Conservation (phyloP, 2,888 invertebrate species). For the Cantharis flavilabris region DNA sequence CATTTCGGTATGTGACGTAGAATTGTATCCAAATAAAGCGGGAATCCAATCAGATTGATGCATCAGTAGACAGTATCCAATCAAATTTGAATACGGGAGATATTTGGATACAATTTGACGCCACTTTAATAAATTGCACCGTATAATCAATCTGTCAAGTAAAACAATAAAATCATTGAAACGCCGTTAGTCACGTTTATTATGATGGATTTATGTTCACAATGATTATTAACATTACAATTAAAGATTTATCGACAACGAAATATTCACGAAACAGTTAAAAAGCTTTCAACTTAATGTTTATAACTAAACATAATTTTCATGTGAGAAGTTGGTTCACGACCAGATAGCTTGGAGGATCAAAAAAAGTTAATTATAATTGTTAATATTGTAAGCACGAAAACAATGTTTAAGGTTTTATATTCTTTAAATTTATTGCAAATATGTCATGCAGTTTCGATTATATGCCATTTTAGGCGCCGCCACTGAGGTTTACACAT, state of each 20-base stretch:
- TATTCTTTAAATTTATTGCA: not conserved
- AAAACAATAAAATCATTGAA: not conserved
- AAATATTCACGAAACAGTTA: not conserved
- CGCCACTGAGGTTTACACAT: not conserved
- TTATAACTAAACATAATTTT: not conserved
- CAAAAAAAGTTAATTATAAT: not conserved
- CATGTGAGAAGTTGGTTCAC: not conserved
- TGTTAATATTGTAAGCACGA: not conserved
- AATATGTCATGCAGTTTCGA: not conserved
- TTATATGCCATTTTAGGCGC: not conserved
- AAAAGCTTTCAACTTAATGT: not conserved
- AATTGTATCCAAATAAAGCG: no score
- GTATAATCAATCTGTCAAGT: not conserved
- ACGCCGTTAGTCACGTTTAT: not conserved
- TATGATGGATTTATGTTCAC: not conserved
- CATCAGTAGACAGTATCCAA: no score
- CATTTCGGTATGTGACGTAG: no score
- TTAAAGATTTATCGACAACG: not conserved
- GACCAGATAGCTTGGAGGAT: not conserved
- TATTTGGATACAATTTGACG: no score
- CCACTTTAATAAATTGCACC: not conserved
- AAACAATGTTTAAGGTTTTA: not conserved
- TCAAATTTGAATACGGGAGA: no score
- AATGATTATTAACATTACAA: not conserved
- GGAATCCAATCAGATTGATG: no score